phyloP scores from a whole-genome alignment of 2,797 vertebrate species.

The Danio jaintianensis region DNA sequence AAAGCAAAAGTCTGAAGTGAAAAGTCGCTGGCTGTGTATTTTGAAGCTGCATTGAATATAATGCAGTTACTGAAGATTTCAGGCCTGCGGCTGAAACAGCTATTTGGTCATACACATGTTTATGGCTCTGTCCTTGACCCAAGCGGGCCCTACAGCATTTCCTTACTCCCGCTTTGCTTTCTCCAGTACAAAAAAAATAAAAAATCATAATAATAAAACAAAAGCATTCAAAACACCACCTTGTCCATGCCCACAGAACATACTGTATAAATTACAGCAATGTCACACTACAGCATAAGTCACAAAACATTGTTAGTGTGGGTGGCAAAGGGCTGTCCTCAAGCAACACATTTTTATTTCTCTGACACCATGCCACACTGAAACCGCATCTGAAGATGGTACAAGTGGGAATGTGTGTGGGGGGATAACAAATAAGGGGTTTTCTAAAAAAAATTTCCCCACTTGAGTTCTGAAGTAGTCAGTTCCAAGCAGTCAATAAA shows the following conservation, averaged over 20 bases:
- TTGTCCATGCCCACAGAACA: conserved; percentile 32
- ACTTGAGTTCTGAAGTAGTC: not conserved
- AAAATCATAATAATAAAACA: not conserved
- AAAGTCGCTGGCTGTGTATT: conserved; percentile 8
- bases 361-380: conserved; percentile 27
- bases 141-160: conserved; percentile 20
- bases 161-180: conserved; percentile 17
- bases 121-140: conserved; percentile 49
- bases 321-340: conserved; percentile 32
- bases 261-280: conserved; percentile 40
- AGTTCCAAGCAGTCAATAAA: not conserved
- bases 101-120: conserved; percentile 42
- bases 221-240: conserved; percentile 34
- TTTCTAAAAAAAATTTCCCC: not conserved
- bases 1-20: conserved; percentile 19
- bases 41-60: not conserved
- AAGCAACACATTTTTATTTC: conserved; percentile 37
- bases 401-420: conserved; percentile 19
- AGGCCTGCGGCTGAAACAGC: conserved; percentile 26
- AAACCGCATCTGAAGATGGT: conserved; percentile 28
- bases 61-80: conserved; percentile 24
- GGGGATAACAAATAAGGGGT: not conserved
- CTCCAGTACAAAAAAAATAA: conserved; percentile 36
- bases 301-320: conserved; percentile 48
- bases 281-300: conserved; percentile 41